Evolutionary conservation across 2,113 vertebrate genomes (phyloP), one percentile per base, ranked within the genome.

Genomic region (Coptodon rendalli): DNA sequence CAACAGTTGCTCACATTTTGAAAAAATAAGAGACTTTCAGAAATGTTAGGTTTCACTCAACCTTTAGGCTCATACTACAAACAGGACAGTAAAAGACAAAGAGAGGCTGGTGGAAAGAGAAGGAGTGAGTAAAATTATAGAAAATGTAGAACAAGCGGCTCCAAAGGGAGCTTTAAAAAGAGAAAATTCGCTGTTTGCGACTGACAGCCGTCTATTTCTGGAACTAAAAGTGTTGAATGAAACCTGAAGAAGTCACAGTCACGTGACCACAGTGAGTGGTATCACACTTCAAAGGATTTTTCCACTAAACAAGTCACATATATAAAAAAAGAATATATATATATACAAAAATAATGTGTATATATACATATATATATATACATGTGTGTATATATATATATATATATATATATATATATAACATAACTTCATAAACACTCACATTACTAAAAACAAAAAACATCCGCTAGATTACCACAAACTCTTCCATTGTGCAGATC

Each of bases 141-240:
- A 45, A 17, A 45, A 71, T 27, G 2, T 34, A 57, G 27, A 57
- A 57, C 56, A 14, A 27, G 24, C 7, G 0, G 1, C 1, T 45
- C 3, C 38, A 45, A 17, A 0, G 3, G 3, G 40, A 19, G 24
- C 71, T 17, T 29, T 29, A 29, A 29, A 2, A 48, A 48, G 24
- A 76, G 24, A 76, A 48, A 76, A 73, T 0, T 27, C 1, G 0
- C 40, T 16, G 68, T 73, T 48, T 73, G 9, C 0, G 40, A 73
- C 45, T n/a, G 54, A 48, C 43, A 82, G 43, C 1, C 9, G 2
- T 82, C 57, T 13, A 4, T 82, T 43, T 57, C 38, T 79, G 71
- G 61, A 79, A 61, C 19, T 61, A 48, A 27, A 27, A 61, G 84
- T 66, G 57, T 3, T 68, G 57, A 86, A 54, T 66, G 57, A 66